These are phyloP conservation scores for Agrochola macilenta DNA, from an alignment of 2,888 invertebrate genomes.

Conservation along the genomic window DNA sequence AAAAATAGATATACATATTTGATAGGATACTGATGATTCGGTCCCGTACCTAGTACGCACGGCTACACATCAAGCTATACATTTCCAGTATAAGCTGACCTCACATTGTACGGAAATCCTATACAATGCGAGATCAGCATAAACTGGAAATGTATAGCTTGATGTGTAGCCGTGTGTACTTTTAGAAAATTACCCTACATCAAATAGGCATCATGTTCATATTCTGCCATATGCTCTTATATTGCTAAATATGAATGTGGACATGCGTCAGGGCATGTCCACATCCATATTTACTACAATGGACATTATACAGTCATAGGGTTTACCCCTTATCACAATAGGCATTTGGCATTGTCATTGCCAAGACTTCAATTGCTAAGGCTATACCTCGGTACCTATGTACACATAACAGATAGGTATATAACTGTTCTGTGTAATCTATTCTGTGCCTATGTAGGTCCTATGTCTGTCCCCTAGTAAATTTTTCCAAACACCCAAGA, in stretches of 20 bases:
- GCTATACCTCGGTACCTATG: not conserved
- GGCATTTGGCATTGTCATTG: not conserved
- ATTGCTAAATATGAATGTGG: not conserved
- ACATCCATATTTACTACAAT: not conserved
- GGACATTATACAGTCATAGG: slow-evolving; percentile 8
- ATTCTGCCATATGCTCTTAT: not conserved
- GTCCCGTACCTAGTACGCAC: not conserved
- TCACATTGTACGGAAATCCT: too few species aligned
- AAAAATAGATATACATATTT: not conserved
- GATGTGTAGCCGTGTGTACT: too few species aligned
- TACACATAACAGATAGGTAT: not conserved
- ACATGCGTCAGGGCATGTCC: too few species aligned
- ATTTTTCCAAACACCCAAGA: not conserved
- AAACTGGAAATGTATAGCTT: too few species aligned
- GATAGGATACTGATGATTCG: not conserved
- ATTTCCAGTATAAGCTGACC: too few species aligned
- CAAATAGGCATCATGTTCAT: too few species aligned
- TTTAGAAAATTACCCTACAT: too few species aligned
- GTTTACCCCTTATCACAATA: not conserved
- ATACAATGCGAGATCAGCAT: too few species aligned
- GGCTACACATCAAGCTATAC: too few species aligned
- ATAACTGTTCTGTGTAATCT: too few species aligned
- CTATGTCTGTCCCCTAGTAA: not conserved
- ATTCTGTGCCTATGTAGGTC: not conserved
- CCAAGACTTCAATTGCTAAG: not conserved